A percentile compares a stretch with the other conserved stretches of the same genome.
These are phyloP conservation scores for Muschampia plurimacula DNA, from an alignment of 2,888 invertebrate genomes.

Conservation along the genomic window DNA sequence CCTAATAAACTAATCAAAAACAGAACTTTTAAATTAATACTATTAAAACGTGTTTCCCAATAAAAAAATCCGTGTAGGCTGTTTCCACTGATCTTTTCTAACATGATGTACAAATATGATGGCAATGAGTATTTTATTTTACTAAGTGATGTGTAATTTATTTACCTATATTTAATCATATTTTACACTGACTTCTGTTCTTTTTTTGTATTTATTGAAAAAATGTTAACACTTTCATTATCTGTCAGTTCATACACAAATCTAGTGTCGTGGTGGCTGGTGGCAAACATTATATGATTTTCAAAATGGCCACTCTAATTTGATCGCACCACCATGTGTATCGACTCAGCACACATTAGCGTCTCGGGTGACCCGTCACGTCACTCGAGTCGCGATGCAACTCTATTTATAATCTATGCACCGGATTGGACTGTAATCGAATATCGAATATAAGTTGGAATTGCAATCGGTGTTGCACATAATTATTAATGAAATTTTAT, in stretches of 20 bases:
- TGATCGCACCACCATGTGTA: constrained; percentile 76
- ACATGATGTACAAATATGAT: no score
- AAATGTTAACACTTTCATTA: not conserved
- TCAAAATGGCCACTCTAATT: constrained; percentile 60
- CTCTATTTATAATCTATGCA: constrained; percentile 63
- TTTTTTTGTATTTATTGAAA: no score
- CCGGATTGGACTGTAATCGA: constrained; percentile 37
- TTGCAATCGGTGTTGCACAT: constrained; percentile 14
- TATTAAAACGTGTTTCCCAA: no score
- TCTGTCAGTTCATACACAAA: not conserved
- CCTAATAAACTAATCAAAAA: no score
- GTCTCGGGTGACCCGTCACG: constrained; percentile 76
- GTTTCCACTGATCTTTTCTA: no score
- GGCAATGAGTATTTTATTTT: no score
- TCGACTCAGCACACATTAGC: constrained; percentile 80
- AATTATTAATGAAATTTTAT: not conserved
- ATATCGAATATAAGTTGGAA: constrained; percentile 36
- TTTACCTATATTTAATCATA: no score
- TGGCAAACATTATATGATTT: constrained; percentile 41
- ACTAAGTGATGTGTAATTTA: no score
- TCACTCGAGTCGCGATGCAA: constrained; percentile 61
- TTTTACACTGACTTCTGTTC: no score
- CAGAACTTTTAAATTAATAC: no score
- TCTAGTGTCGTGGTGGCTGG: not conserved
- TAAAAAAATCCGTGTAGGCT: no score